These are phyloP conservation scores for Hydropotes inermis DNA, from an alignment of 2,113 vertebrate genomes.

Conservation along the genomic window DNA sequence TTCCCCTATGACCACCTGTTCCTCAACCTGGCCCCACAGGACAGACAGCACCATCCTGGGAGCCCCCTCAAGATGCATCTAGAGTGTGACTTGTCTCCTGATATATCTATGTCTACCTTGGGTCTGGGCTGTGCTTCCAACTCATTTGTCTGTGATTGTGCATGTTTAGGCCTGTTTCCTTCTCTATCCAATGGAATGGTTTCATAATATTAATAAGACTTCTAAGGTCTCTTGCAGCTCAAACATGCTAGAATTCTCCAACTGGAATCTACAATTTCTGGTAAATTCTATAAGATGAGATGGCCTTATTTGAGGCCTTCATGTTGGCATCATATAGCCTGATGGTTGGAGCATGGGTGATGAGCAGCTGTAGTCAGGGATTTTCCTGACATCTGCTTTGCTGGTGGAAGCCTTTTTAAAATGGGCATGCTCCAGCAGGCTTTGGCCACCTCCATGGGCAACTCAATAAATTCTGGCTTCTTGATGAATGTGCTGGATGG, in stretches of 20 bases:
- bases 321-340: neutral
- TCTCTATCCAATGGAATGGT: neutral
- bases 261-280: conserved; percentile 26
- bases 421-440: neutral
- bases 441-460: neutral
- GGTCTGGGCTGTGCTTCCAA: neutral
- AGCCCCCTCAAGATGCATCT: neutral
- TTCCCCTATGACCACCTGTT: neutral
- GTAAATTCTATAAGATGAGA: conserved; percentile 20
- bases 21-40: neutral
- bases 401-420: conserved; percentile 19
- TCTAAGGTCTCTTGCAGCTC: conserved; percentile 7
- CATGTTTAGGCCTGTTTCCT: neutral
- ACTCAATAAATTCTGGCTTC: conserved; percentile 23
- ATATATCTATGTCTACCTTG: neutral
- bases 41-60: neutral
- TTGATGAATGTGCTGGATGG: neutral
- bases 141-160: neutral
- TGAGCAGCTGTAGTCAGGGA: neutral
- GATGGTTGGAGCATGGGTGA: neutral
- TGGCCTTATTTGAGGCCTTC: neutral
- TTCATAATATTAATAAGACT: neutral
- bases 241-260: neutral
- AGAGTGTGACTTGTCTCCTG: neutral
- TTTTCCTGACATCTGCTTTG: conserved; percentile 27